Base-by-base conservation (phyloP, 1,140 invertebrate species). In the Brachionus asplanchnoidis region DNA sequence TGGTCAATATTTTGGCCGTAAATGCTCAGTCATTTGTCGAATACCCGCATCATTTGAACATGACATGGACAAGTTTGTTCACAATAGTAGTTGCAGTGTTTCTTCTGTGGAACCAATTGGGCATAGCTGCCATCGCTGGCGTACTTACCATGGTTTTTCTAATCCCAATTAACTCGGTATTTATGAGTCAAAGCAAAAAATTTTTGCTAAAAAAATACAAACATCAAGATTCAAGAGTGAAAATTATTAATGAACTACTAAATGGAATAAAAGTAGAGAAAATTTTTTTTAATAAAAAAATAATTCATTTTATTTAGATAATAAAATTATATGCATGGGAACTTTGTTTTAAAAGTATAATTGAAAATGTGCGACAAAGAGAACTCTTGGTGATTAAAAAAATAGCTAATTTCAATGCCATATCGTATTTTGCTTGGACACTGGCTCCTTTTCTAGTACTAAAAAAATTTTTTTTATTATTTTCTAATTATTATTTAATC, bases 11-110 rank as follows among this genome's bases (percentile, higher is more conserved):
- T 46, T 91, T 92, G 89, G 89, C 92, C 0, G 91, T 91, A 12
- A 92, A 92, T 88, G 90, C 90, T 23, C 90, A 92, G 85, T 86
- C 88, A 9, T 90, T 90, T 85, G 88, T 88, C 85, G 91, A 92
- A 84, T 86, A 91, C 66, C 90, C 89, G 85, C 90, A 89, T 0
- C 97, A 97, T 88, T 90, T 98, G 79, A 97, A 97, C 88, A 96
- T 96, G 93, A 92, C 98, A 86, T 99, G 96, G 96, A 97, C 96
- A 0, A 95, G 95, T 2, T 96, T 96, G 0, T 89, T 98, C 7
- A 95, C 97, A 91, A 97, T 98, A 86, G 90, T 90, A 6, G 87
- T 97, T 14, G 94, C 95, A 0, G 88, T 97, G 9, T 96, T 94
- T 87, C 96, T 98, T 90, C 89, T 98, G 4, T 98, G 95, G 95